Evolutionary conservation across 2,888 invertebrate species (phyloP).

Genomic region (Drosophila yooni): DNA sequence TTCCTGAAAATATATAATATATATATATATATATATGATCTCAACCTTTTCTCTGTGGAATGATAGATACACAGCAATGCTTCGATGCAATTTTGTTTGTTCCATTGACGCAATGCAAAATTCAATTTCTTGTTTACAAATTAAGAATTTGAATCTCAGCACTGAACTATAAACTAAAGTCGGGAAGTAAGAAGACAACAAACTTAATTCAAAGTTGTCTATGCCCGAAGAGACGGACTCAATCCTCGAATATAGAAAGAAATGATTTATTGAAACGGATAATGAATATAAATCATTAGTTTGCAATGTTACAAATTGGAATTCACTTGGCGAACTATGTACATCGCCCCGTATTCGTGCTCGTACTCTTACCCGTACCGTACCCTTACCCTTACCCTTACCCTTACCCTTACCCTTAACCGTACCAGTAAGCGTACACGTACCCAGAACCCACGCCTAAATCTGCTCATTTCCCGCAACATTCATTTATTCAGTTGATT

Average conservation of each 20-base stretch:
- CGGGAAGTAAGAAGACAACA: neutral
- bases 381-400: neutral
- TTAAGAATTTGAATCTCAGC: neutral
- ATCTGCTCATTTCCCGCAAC: constrained; percentile 9
- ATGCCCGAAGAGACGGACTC: neutral
- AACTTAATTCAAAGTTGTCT: neutral
- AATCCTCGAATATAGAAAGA: neutral
- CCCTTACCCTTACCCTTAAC: neutral
- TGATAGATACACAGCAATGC: neutral
- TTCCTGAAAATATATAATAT: neutral
- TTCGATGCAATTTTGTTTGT: neutral
- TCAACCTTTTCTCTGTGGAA: neutral
- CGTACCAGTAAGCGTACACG: neutral
- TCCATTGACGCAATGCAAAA: neutral
- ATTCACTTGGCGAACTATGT: neutral
- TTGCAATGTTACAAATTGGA: neutral
- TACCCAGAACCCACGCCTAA: neutral
- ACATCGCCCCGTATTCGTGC: neutral
- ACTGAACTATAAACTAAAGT: neutral
- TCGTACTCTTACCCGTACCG: neutral
- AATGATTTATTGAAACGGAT: neutral
- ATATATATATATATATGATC: neutral
- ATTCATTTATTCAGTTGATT: constrained; percentile 6
- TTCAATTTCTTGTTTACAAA: neutral
- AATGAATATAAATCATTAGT: neutral